These are phyloP conservation scores for Oryzias dopingdopingensis DNA, from an alignment of 2,797 vertebrate species.

Conservation along the genomic window DNA sequence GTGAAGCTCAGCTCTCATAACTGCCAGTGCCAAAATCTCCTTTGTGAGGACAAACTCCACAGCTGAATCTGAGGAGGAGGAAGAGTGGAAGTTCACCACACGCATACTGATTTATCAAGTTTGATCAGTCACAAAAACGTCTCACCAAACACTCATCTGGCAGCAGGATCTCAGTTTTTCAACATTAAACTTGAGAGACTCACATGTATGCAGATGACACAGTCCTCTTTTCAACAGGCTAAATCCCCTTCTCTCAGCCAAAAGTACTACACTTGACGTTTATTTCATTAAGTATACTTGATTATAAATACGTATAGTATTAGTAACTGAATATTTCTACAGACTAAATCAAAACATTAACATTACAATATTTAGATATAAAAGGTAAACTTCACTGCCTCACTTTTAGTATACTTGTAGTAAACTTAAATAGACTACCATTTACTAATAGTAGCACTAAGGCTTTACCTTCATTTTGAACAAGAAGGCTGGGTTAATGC, in stretches of 20 bases:
- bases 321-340: too few species aligned
- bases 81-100: constrained; percentile 1
- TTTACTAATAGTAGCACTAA: too few species aligned
- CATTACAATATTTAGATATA: too few species aligned
- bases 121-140: constrained; percentile 7
- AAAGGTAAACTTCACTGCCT: too few species aligned
- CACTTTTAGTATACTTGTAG: too few species aligned
- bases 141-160: constrained; percentile 30
- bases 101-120: neutral
- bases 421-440: too few species aligned
- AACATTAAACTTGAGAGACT: constrained; percentile 38
- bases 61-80: constrained; percentile 54
- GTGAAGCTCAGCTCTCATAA: constrained; percentile 76
- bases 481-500: too few species aligned
- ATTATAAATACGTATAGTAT: too few species aligned
- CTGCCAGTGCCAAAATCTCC: constrained; percentile 63
- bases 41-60: constrained; percentile 74
- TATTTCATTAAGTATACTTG: too few species aligned
- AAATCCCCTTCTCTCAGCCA: neutral
- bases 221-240: constrained; percentile 23
- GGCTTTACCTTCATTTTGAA: too few species aligned
- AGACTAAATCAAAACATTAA: too few species aligned
- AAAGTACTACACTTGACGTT: too few species aligned
- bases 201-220: constrained; percentile 57
- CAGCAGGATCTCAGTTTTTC: constrained; percentile 41